Percentiles rank a stretch among this genome's conserved stretches.
phyloP scores from a whole-genome alignment of 2,797 vertebrate species.

The Hippoglossus hippoglossus region DNA sequence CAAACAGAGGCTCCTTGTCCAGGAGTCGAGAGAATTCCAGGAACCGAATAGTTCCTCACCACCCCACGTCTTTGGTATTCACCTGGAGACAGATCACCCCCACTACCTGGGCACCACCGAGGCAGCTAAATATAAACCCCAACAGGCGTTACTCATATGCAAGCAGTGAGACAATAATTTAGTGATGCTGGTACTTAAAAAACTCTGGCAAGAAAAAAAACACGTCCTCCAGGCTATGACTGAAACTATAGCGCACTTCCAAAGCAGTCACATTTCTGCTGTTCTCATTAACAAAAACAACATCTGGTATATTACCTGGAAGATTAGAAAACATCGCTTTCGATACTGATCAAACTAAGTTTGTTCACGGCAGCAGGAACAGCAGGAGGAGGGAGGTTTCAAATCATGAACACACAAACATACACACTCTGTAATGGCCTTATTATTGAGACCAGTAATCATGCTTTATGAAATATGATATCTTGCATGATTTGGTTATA shows the following conservation, averaged over 20 bases:
- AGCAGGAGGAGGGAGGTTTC: neutral
- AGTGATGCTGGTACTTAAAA: neutral
- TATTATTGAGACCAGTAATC: too few species aligned
- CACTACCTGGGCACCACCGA: neutral
- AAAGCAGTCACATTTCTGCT: slow-evolving; percentile 14
- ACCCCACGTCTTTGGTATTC: too few species aligned
- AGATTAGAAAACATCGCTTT: slow-evolving; percentile 50
- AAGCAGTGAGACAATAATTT: neutral
- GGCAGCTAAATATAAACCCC: slow-evolving; percentile 27
- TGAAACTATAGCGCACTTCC: slow-evolving; percentile 1
- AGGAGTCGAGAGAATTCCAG: too few species aligned
- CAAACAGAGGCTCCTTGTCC: too few species aligned
- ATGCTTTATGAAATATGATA: too few species aligned
- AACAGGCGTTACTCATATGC: neutral
- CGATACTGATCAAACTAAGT: slow-evolving; percentile 14
- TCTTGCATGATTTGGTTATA: too few species aligned
- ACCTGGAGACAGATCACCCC: neutral
- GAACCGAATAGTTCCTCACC: too few species aligned
- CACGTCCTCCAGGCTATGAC: slow-evolving; percentile 35
- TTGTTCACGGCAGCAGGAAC: slow-evolving; percentile 2
- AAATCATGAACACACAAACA: neutral
- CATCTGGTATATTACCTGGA: slow-evolving; percentile 58
- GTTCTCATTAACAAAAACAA: slow-evolving; percentile 47
- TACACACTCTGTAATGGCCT: neutral
- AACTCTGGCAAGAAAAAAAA: neutral